These are phyloP conservation scores for Hybos culiciformis DNA, from an alignment of 2,888 invertebrate species.

Conservation along the genomic window DNA sequence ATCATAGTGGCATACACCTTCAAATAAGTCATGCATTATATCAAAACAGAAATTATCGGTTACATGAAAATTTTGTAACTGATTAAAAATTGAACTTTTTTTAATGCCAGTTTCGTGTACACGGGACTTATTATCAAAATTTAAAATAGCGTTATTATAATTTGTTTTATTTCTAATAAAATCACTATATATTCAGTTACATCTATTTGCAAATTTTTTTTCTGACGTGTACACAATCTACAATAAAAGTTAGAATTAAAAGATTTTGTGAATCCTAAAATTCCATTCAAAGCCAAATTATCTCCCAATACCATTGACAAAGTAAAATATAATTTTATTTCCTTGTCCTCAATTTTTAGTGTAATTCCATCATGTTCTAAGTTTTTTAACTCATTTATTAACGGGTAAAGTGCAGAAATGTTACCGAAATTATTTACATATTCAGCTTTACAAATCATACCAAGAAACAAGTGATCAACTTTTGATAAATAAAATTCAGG, in stretches of 20 bases:
- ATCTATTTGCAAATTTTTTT: background rate
- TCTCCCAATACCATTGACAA: background rate
- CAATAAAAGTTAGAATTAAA: constrained; percentile 2
- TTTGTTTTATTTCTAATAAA: background rate
- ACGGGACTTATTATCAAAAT: background rate
- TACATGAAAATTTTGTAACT: background rate
- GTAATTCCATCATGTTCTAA: background rate
- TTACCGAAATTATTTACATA: background rate
- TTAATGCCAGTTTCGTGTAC: background rate
- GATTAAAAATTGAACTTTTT: background rate
- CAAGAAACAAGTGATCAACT: constrained; percentile 2
- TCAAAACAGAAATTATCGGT: constrained; percentile 1
- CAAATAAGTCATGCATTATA: constrained; percentile 5
- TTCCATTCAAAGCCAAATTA: background rate
- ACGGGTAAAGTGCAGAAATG: background rate
- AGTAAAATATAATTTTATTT: background rate
- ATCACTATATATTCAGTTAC: too few species aligned
- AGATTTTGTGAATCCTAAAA: background rate
- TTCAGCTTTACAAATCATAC: background rate
- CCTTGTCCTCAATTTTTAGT: background rate
- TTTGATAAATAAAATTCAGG: constrained; percentile 1
- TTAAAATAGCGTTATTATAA: background rate
- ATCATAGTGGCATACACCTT: constrained; percentile 3
- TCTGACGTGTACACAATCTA: background rate
- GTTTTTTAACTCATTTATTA: background rate